Evolutionary conservation across 2,888 invertebrate species (phyloP), one percentile per base, ranked within the genome.

Genomic region (Cantharis rufa): DNA sequence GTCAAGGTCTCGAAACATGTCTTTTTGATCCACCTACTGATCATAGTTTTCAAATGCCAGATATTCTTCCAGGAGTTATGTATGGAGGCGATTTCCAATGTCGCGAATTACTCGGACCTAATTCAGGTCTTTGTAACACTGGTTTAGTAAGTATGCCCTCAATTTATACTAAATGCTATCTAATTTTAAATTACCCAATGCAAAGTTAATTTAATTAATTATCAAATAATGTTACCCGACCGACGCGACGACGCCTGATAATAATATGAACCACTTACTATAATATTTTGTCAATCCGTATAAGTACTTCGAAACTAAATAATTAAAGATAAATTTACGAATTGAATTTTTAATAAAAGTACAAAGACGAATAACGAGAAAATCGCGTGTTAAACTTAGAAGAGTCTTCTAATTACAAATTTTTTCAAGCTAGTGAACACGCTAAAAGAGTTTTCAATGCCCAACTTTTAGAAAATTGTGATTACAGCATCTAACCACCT

Each of bases 41-140:
- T 76, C 85, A 86, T 79, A 82, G 85, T 68, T 86, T 87, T 63
- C 80, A 80, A 10, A 79, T 80, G 13, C 78, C 80, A 48, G 84
- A 86, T 15, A 82, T 86, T 74, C 81, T 87, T 18, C 86, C 88
- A 1, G 91, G 92, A 10, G 90, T 90, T 48, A 90, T 91, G 89
- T 91, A 91, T 83, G 90, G 90, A 80, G 90, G 88, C 1, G 89
- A 91, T 81, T 90, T 90, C 82, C 92, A 92, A 83, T 92, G 92
- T 82, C 85, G 89, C 1, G 86, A 91, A 64, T 87, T 88, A 75
- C 90, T 91, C 82, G 90, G 90, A 9, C 85, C 86, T 0, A 88
- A 88, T 3, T 88, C 90, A 2, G 86, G 83, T 1, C 83, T 88
- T 66, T 91, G 91, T 82, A 84, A 85, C 73, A 80, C 85, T 16